phyloP scores from a whole-genome alignment of 1,140 invertebrate genomes.

The Panagrolaimus sp. region DNA sequence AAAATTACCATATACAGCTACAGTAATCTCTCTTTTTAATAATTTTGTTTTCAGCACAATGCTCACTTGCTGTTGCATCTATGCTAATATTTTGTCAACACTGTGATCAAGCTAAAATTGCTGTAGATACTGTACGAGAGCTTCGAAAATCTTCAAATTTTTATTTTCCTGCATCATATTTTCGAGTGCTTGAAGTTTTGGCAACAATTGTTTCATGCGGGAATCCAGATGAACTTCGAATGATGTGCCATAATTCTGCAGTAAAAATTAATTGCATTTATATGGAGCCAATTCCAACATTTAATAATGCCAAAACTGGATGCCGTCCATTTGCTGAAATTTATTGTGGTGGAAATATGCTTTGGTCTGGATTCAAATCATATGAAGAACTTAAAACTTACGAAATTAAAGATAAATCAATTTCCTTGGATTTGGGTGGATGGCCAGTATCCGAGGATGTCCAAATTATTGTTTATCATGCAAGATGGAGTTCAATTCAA shows the following conservation, averaged over 20 bases:
- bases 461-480: constrained; percentile 32
- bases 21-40: too few species aligned
- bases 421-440: constrained; percentile 27
- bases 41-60: too few species aligned
- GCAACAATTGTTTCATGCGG: constrained; percentile 29
- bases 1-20: too few species aligned
- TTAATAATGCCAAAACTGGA: constrained; percentile 70
- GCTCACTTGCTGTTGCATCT: constrained; percentile 25
- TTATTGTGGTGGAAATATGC: constrained; percentile 76
- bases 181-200: constrained; percentile 31
- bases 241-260: constrained; percentile 36
- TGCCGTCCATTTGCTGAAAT: constrained; percentile 86
- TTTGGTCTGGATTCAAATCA: constrained; percentile 76
- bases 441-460: constrained; percentile 39
- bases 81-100: constrained; percentile 31
- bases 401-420: constrained; percentile 23
- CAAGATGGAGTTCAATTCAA: constrained; percentile 37
- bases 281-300: constrained; percentile 33
- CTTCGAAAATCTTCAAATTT: constrained; percentile 3
- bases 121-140: constrained; percentile 11
- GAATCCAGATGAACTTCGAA: constrained; percentile 21
- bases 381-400: constrained; percentile 67
- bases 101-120: constrained; percentile 23
- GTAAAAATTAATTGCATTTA: constrained; percentile 25
- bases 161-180: constrained; percentile 36